Percentiles rank a stretch among this genome's conserved stretches.
phyloP scores from a whole-genome alignment of 2,888 invertebrate genomes.

The Vanessa cardui region DNA sequence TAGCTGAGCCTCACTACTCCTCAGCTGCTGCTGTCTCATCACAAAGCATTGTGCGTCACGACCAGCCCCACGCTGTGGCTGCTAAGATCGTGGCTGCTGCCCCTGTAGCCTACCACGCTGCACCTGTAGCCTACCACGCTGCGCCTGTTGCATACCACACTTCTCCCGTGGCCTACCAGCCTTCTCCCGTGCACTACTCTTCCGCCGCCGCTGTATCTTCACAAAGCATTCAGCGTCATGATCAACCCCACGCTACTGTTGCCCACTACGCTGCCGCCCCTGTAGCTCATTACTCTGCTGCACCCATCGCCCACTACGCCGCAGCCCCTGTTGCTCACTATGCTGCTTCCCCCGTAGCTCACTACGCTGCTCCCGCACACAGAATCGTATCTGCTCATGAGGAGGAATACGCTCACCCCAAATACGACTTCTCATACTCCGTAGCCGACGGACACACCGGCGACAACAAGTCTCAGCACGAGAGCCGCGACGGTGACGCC shows the following conservation, averaged over 20 bases:
- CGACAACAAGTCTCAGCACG: no score
- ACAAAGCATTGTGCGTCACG: constrained; percentile 65
- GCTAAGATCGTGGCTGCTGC: constrained; percentile 39
- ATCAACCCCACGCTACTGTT: constrained; percentile 46
- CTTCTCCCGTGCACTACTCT: constrained; percentile 44
- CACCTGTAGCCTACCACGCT: constrained; percentile 48
- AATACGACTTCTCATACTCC: no score
- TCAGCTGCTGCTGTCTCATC: constrained; percentile 65
- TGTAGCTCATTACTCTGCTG: no score
- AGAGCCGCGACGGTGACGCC: no score
- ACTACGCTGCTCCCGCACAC: no score
- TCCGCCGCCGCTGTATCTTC: constrained; percentile 51
- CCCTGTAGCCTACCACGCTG: constrained; percentile 51
- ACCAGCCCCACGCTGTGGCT: constrained; percentile 42
- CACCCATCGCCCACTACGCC: no score
- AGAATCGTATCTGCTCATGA: no score
- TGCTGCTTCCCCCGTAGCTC: no score
- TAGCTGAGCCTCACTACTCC: constrained; percentile 67
- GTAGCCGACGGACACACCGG: no score
- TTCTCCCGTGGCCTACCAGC: constrained; percentile 48
- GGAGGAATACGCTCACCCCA: no score
- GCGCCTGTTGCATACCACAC: constrained; percentile 48
- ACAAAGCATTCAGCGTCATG: constrained; percentile 76
- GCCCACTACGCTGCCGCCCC: constrained; percentile 35
- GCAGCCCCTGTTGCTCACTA: no score